Base-by-base conservation (phyloP, 2,888 invertebrate species). In the Acanthococcus lagerstroemiae region DNA sequence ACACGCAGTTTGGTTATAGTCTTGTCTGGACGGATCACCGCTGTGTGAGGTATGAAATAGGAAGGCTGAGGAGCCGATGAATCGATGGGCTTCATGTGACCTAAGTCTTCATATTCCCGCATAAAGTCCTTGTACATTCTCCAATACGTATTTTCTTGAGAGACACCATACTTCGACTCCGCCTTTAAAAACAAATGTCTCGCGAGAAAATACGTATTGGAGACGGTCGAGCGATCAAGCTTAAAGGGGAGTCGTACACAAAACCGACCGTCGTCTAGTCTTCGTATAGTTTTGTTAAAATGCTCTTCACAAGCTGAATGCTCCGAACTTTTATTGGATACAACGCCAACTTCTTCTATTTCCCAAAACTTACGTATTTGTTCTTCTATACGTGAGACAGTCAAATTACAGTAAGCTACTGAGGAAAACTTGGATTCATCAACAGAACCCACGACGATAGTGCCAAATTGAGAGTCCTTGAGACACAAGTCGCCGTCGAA, bases 21-120 rank as follows among this genome's bases (percentile, higher is more conserved):
- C 45, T 69, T 70, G 2, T 55, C 48, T 2, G 57, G 66, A 27
- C 55, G 30, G 17, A 46, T 66, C 2, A 72, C 71, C 4, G 69
- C 50, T 22, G 71, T 71, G 65, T 72, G 72, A 25, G 72, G 71
- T 7, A 72, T 67, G 60, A 71, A 70, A 55, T 56, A 68, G 0
- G 37, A 46, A 9, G 52, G 24, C 52, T 55, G 44, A 5, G 67
- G 7, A 22, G 65, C 25, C 15, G 60, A 52, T 19, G 7, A 12
- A 5, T 12, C 4, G 7, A 22, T 24, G 15, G 26, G 22, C 24
- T 48, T 55, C 71, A 72, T 72, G 54, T 72, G 70, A 22, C 65
- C 69, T 15, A 71, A 25, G 2, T 57, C 7, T 4, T 55, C 9
- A 37, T 70, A 71, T 45, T 72, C 69, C 4, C 52, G 2, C 69